These are phyloP conservation scores for Mastacembelus armatus DNA, from an alignment of 2,797 vertebrate species.

Conservation along the genomic window DNA sequence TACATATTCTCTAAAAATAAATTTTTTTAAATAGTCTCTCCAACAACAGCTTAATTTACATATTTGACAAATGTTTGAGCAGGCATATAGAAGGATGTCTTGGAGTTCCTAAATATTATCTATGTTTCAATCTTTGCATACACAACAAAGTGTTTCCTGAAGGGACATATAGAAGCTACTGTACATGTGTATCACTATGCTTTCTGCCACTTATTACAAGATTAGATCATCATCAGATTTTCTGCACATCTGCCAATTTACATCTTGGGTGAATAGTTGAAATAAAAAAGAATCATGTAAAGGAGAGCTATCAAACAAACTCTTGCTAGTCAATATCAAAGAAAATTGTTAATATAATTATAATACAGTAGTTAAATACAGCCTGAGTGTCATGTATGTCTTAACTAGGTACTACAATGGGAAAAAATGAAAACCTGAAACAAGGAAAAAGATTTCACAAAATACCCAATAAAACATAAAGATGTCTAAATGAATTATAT, in stretches of 20 bases:
- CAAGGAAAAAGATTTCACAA: constrained; percentile 50
- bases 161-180: constrained; percentile 14
- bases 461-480: constrained; percentile 47
- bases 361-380: constrained; percentile 80
- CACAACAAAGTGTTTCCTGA: constrained; percentile 20
- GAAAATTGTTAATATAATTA: constrained; percentile 47
- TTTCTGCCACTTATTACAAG: constrained; percentile 17
- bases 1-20: constrained; percentile 85
- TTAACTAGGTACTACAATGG: constrained; percentile 54
- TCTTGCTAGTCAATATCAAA: constrained; percentile 37
- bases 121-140: constrained; percentile 63
- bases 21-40: constrained; percentile 88
- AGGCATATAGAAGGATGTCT: constrained; percentile 68
- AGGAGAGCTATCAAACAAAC: constrained; percentile 43
- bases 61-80: constrained; percentile 80
- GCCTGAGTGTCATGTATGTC: constrained; percentile 72
- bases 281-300: constrained; percentile 44
- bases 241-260: constrained; percentile 20
- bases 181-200: constrained; percentile 5
- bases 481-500: constrained; percentile 45
- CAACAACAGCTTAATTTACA: constrained; percentile 85
- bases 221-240: constrained; percentile 19
- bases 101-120: constrained; percentile 49
- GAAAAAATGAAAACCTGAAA: constrained; percentile 59
- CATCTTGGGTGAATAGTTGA: constrained; percentile 19